Evolutionary conservation across 2,888 invertebrate genomes (phyloP).

Genomic region (Drosophila percnosoma): DNA sequence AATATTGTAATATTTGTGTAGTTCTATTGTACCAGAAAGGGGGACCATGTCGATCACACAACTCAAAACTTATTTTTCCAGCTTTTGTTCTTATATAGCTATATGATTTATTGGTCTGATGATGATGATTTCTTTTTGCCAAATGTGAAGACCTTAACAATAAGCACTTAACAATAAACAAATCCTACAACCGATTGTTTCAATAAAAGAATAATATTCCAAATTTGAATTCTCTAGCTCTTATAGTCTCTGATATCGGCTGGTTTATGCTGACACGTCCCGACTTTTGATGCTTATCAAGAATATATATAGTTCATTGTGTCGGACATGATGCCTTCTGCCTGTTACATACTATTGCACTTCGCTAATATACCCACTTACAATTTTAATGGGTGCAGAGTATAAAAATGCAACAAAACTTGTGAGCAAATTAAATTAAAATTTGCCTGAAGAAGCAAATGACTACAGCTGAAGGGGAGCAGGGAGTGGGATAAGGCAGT

Average conservation of each 20-base stretch:
- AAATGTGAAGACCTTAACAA: not conserved
- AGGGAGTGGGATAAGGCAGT: not conserved
- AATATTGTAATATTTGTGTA: not conserved
- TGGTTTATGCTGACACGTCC: not conserved
- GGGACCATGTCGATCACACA: fast-evolving
- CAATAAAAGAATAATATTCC: fast-evolving
- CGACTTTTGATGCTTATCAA: not conserved
- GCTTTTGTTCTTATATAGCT: not conserved
- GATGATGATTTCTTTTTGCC: not conserved
- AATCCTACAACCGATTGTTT: fast-evolving
- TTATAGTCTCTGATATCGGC: not conserved
- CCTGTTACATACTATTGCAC: not conserved
- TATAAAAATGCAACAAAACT: constrained; percentile 13
- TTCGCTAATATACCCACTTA: not conserved
- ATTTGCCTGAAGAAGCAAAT: constrained; percentile 38
- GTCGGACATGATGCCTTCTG: not conserved
- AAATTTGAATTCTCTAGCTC: not conserved
- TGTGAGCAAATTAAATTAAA: constrained; percentile 71
- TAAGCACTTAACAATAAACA: not conserved
- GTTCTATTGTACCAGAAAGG: not conserved
- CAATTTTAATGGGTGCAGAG: not conserved
- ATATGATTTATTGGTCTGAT: not conserved
- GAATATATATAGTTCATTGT: fast-evolving
- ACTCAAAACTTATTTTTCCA: not conserved
- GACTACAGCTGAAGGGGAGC: not conserved